Conservation (phyloP, 2,888 invertebrate species). For the Pollenia labialis region DNA sequence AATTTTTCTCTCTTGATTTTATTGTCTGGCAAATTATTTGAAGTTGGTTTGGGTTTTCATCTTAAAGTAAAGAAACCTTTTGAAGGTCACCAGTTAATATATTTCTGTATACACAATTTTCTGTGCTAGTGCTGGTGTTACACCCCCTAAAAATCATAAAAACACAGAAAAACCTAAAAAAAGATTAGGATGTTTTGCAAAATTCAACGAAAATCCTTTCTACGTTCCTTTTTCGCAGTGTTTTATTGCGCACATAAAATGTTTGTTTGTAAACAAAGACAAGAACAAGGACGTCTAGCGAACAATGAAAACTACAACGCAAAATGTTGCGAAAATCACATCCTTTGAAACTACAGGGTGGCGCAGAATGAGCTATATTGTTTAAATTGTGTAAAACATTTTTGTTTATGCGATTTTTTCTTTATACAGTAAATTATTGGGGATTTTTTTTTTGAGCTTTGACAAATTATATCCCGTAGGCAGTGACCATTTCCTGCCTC, state of each 20-base stretch:
- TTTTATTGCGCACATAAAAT: constrained; percentile 50
- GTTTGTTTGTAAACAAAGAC: constrained; percentile 55
- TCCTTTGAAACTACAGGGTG: constrained; percentile 5
- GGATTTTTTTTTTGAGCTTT: too few relatives aligned
- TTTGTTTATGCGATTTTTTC: too few relatives aligned
- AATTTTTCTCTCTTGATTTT: constrained; percentile 18
- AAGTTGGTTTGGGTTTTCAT: constrained; percentile 20
- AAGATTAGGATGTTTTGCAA: not conserved
- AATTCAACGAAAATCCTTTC: constrained; percentile 21
- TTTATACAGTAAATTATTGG: too few relatives aligned
- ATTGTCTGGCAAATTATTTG: constrained; percentile 26
- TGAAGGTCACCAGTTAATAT: constrained; percentile 52
- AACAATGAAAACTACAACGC: constrained; percentile 6
- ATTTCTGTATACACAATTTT: not conserved
- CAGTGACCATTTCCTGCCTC: too few relatives aligned
- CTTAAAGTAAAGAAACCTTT: constrained; percentile 17
- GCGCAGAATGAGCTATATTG: too few relatives aligned
- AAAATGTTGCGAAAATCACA: constrained; percentile 8
- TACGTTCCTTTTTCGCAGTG: constrained; percentile 4
- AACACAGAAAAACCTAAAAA: not conserved
- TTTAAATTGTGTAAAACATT: too few relatives aligned
- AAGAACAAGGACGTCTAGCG: constrained; percentile 27
- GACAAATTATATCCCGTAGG: too few relatives aligned
- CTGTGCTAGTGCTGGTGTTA: not conserved
- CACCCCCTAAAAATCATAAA: constrained; percentile 44